Percentiles rank a stretch among this genome's conserved stretches.
These are phyloP conservation scores for Dinothrombium tinctorium DNA, from an alignment of 1,140 invertebrate genomes.

Conservation along the genomic window DNA sequence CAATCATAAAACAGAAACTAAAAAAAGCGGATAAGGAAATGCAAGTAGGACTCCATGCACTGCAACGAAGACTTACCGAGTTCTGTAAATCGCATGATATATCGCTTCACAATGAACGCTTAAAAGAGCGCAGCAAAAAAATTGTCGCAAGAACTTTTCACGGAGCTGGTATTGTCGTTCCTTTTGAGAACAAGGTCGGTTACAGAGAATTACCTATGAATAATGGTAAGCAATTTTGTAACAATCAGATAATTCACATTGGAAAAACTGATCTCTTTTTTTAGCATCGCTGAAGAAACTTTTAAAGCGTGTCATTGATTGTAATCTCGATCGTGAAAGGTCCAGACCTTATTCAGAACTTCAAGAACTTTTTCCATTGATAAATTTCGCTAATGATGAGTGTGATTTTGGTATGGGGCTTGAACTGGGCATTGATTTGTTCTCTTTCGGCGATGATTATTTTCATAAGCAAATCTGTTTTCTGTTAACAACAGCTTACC, in stretches of 20 bases:
- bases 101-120: slow-evolving; percentile 15
- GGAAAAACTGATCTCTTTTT: not conserved
- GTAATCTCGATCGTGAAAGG: not conserved
- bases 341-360: slow-evolving; percentile 20
- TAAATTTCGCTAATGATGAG: slow-evolving; percentile 72
- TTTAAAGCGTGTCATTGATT: not conserved
- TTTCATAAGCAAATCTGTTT: slow-evolving; percentile 37
- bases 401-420: slow-evolving; percentile 77
- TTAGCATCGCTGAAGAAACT: not conserved
- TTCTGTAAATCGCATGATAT: not conserved
- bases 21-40: slow-evolving; percentile 13
- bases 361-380: slow-evolving; percentile 47
- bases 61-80: not conserved
- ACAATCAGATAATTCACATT: too few species aligned
- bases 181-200: slow-evolving; percentile 50
- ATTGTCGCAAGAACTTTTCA: slow-evolving; percentile 57
- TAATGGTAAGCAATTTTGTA: slow-evolving; percentile 21
- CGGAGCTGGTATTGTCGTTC: slow-evolving; percentile 63
- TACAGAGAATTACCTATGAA: slow-evolving; percentile 47
- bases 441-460: slow-evolving; percentile 40
- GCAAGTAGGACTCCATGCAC: not conserved
- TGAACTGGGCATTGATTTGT: slow-evolving; percentile 62
- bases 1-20: too few species aligned
- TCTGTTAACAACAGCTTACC: slow-evolving; percentile 48
- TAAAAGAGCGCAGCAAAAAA: slow-evolving; percentile 33